Percentiles rank a stretch among this genome's conserved stretches.
phyloP scores from a whole-genome alignment of 2,113 vertebrate species.

The Zosterops japonicus region DNA sequence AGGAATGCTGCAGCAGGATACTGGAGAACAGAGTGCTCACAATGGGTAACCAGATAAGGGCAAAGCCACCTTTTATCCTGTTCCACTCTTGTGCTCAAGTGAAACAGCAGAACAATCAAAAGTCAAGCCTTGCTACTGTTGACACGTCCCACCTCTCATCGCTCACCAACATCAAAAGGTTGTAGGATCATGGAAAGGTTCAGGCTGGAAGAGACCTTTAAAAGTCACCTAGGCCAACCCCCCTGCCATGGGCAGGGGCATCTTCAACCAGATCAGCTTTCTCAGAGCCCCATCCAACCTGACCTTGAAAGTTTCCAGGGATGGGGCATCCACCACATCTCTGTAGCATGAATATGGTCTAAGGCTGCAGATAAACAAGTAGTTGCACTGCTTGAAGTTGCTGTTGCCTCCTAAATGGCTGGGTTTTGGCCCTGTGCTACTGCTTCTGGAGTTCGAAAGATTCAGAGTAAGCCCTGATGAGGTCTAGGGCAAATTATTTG shows the following conservation, averaged over 20 bases:
- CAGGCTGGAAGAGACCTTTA: background rate
- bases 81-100: background rate
- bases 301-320: background rate
- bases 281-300: background rate
- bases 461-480: background rate
- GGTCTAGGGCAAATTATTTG: background rate
- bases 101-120: background rate
- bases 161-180: background rate
- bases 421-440: background rate
- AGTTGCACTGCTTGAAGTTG: background rate
- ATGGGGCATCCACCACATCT: background rate
- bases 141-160: background rate
- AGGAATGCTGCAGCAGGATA: background rate
- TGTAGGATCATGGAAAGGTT: background rate
- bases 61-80: background rate
- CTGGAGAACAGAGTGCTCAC: background rate
- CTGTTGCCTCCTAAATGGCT: background rate
- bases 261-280: background rate
- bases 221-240: background rate
- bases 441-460: background rate
- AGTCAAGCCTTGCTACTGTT: background rate
- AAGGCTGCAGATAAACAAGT: background rate
- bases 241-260: background rate
- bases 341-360: accelerated
- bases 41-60: background rate